phyloP scores from a whole-genome alignment of 1,140 invertebrate species.

The Bombus waltoni region DNA sequence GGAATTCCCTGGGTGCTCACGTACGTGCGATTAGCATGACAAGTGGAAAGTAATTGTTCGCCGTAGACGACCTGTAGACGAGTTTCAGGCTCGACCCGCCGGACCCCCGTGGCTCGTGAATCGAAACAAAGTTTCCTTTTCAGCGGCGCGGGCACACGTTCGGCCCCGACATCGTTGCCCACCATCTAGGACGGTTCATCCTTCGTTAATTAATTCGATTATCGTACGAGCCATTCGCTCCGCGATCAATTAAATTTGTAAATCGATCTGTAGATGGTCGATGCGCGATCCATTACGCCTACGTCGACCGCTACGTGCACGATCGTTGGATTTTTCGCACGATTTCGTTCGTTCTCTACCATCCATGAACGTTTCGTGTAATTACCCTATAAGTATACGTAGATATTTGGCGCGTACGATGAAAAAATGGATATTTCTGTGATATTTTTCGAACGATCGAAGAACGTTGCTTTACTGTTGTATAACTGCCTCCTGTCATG shows the following conservation, averaged over 20 bases:
- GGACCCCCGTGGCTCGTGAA: conserved; percentile 41
- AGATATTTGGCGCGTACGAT: too few species aligned
- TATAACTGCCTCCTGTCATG: too few species aligned
- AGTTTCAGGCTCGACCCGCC: conserved; percentile 27
- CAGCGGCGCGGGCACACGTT: not conserved
- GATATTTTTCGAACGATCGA: too few species aligned
- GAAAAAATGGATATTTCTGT: too few species aligned
- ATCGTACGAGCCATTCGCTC: not conserved
- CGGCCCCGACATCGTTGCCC: not conserved
- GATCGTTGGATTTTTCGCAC: too few species aligned
- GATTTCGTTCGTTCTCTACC: too few species aligned
- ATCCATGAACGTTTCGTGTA: too few species aligned
- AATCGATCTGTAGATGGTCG: not conserved
- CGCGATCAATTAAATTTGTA: not conserved
- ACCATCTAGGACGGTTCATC: not conserved
- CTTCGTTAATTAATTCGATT: conserved; percentile 43
- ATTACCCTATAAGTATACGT: too few species aligned
- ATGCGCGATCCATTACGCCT: not conserved
- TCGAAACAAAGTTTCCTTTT: conserved; percentile 51
- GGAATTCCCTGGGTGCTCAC: conserved; percentile 47
- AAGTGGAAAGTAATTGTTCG: conserved; percentile 62
- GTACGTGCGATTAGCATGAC: conserved; percentile 55
- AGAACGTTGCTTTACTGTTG: too few species aligned
- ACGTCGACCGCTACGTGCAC: too few species aligned
- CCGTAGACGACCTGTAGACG: conserved; percentile 54